These are phyloP conservation scores for Melanophora roralis DNA, from an alignment of 2,888 invertebrate species.

Conservation along the genomic window DNA sequence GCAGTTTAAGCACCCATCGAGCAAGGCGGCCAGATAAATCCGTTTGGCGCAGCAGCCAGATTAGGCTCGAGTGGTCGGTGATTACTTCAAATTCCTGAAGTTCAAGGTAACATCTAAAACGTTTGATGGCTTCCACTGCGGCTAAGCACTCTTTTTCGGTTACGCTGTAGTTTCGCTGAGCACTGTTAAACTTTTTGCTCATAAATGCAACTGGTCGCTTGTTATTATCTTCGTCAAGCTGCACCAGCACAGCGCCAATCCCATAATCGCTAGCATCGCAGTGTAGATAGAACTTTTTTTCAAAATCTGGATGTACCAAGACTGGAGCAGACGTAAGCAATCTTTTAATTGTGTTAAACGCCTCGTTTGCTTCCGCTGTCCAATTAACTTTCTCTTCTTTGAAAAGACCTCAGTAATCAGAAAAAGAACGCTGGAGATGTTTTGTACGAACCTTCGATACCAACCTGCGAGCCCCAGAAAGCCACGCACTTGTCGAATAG, in stretches of 20 bases:
- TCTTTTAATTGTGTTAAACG: not conserved
- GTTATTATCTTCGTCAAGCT: not conserved
- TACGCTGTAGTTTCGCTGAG: too few species aligned
- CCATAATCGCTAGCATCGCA: not conserved
- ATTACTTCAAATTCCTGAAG: not conserved
- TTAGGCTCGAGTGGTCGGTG: slow-evolving; percentile 14
- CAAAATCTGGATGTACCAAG: not conserved
- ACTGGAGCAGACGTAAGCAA: not conserved
- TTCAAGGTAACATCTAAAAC: slow-evolving; percentile 1
- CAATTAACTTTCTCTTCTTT: not conserved
- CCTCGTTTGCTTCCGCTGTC: too few species aligned
- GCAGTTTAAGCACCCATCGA: not conserved
- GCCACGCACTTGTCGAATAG: too few species aligned
- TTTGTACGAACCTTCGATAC: too few species aligned
- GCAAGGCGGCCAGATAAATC: not conserved
- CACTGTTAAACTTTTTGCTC: too few species aligned
- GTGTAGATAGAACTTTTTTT: not conserved
- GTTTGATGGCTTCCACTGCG: not conserved
- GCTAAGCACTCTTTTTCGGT: too few species aligned
- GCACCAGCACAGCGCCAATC: too few species aligned
- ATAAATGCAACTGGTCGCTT: too few species aligned
- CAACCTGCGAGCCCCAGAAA: slow-evolving; percentile 63
- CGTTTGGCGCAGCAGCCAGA: not conserved
- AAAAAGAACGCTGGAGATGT: too few species aligned
- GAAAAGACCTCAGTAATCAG: too few species aligned